Percentiles rank a stretch among this genome's conserved stretches.
phyloP scores from a whole-genome alignment of 1,140 invertebrate species.

The Ceratina australensis region DNA sequence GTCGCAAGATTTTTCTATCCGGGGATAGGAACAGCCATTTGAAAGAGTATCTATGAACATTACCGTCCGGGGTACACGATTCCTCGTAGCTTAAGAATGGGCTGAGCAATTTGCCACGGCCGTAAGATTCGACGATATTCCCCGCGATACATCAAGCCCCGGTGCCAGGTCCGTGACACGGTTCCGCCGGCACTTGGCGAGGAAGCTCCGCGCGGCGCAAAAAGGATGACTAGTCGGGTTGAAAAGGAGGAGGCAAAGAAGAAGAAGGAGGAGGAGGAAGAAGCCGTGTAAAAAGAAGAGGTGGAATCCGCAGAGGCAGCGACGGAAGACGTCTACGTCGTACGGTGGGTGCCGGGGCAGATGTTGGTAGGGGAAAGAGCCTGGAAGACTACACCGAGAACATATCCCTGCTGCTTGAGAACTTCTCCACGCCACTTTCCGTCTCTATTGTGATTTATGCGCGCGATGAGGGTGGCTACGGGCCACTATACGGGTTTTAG shows the following conservation, averaged over 20 bases:
- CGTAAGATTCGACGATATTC: conserved; percentile 52
- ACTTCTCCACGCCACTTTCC: conserved; percentile 77
- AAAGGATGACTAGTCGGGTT: conserved; percentile 53
- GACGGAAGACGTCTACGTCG: conserved; percentile 40
- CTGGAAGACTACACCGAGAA: conserved; percentile 70
- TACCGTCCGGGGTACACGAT: background rate
- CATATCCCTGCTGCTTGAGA: conserved; percentile 75
- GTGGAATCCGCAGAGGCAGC: conserved; percentile 24
- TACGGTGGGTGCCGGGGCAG: background rate
- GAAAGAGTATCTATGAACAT: background rate
- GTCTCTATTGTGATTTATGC: conserved; percentile 79
- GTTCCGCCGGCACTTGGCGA: conserved; percentile 53
- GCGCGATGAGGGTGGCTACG: conserved; percentile 75
- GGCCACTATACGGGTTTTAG: conserved; percentile 64
- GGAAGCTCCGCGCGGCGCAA: conserved; percentile 43
- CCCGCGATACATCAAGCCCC: conserved; percentile 54
- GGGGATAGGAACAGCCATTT: background rate
- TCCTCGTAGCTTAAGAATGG: background rate
- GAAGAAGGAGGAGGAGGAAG: conserved; percentile 12
- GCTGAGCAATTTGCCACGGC: conserved; percentile 19
- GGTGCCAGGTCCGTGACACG: conserved; percentile 54
- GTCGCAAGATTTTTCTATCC: too few species aligned
- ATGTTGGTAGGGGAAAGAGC: background rate
- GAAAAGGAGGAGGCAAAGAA: conserved; percentile 34
- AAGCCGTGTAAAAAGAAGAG: conserved; percentile 32